Evolutionary conservation across 37 sponge, comb jelly and placozoan genomes (phyloP), one percentile per base, ranked within the genome.

Genomic region (Tethya wilhelma): DNA sequence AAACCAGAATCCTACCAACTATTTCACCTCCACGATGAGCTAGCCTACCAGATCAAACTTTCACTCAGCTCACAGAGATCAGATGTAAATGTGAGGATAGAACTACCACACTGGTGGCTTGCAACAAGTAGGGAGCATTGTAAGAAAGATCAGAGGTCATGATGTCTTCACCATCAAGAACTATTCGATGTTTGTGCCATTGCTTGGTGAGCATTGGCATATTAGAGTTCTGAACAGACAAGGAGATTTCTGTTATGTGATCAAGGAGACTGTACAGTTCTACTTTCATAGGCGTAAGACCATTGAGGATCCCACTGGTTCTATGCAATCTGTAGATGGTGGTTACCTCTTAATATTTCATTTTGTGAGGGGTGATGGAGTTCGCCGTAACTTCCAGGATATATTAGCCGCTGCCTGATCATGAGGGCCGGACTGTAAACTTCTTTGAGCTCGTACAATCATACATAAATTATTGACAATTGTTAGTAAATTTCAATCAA

Each of bases 311-410:
- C 31, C 73, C 12, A 26, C 9, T 17, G 37, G 40, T 38, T 11
- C 19, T 14, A 34, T 8, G 23, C 26, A 23, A 7, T 17, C n/a
- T 8, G 44, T 76, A 1, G 77, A 76, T 29, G 77, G 77, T 2
- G 77, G 64, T 9, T 62, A 60, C 38, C n/a, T 60, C 22, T 39
- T 76, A 40, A 45, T 79, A 14, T 79, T 79, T 67, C 2, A 17
- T 1, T 79, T 79, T 79, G 79, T 79, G 38, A 29, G 79, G 11
- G 36, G 26, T 2, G 79, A 79, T 65, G 79, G 79, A 31, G 68
- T 66, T 49, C 62, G 68, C 42, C 32, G 56, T 17, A 14, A 77
- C 63, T 60, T 17, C 25, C 25, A 60, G 6, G 63, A 60, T 60
- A n/a, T 60, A 31, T 9, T 30, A n/a, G n/a, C n/a, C n/a, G n/a